Conservation (phyloP, 2,113 vertebrate genomes). For the Notothenia rossii region DNA sequence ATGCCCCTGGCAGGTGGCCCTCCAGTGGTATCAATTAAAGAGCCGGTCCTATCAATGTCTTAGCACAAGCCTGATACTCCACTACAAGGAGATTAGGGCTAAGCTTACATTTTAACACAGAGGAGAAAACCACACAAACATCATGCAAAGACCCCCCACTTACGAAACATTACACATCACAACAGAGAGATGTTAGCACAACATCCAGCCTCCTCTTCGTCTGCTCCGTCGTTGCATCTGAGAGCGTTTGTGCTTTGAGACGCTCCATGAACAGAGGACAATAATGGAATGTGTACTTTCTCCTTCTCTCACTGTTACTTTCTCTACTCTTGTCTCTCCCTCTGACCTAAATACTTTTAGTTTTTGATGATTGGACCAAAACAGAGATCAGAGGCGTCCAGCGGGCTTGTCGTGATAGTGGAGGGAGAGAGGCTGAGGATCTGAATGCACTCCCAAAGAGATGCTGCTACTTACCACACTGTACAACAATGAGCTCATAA, state of each 20-base stretch:
- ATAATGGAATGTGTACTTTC: slow-evolving; percentile 61
- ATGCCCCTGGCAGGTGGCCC: slow-evolving; percentile 48
- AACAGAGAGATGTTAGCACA: slow-evolving; percentile 54
- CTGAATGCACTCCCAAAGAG: slow-evolving; percentile 34
- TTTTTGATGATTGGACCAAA: slow-evolving; percentile 75
- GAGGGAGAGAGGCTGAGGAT: slow-evolving; percentile 41
- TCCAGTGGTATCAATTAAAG: slow-evolving; percentile 79
- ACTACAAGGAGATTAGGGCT: slow-evolving; percentile 79
- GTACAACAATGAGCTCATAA: slow-evolving; percentile 53
- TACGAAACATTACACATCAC: slow-evolving; percentile 46
- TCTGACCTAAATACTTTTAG: slow-evolving; percentile 78
- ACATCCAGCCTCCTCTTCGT: slow-evolving; percentile 33
- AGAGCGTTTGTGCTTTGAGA: slow-evolving; percentile 48
- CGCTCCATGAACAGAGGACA: slow-evolving; percentile 46
- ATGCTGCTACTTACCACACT: slow-evolving; percentile 45
- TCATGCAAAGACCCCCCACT: slow-evolving; percentile 46
- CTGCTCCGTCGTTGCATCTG: slow-evolving; percentile 42
- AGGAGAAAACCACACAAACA: slow-evolving; percentile 50
- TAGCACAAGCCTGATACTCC: slow-evolving; percentile 66
- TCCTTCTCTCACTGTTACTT: slow-evolving; percentile 51
- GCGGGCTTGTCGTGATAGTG: slow-evolving; percentile 47
- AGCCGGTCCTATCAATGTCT: slow-evolving; percentile 76
- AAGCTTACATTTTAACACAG: slow-evolving; percentile 73
- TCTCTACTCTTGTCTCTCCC: slow-evolving; percentile 52
- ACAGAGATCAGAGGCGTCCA: slow-evolving; percentile 71